A percentile compares a stretch with the other conserved stretches of the same genome.
phyloP scores from a whole-genome alignment of 2,113 vertebrate species.

The Anas platyrhynchos region DNA sequence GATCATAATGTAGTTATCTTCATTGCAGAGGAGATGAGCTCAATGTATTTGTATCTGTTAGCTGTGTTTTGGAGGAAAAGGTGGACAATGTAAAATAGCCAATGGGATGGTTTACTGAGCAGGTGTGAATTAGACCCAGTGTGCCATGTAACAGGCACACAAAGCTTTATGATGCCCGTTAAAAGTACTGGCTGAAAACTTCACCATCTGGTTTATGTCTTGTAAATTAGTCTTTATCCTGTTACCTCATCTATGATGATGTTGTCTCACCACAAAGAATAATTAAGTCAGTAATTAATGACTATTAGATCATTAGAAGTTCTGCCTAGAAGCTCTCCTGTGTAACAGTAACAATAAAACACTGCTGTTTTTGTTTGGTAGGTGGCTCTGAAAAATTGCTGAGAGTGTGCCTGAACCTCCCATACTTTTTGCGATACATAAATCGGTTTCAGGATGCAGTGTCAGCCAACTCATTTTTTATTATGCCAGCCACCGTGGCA shows the following conservation, averaged over 20 bases:
- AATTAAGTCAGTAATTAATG: not conserved
- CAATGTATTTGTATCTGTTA: not conserved
- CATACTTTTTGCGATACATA: slow-evolving; percentile 97
- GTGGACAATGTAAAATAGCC: not conserved
- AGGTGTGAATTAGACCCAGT: not conserved
- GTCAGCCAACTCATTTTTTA: slow-evolving; percentile 96
- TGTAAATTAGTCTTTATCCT: not conserved
- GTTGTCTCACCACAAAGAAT: not conserved
- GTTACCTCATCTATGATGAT: not conserved
- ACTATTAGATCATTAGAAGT: not conserved
- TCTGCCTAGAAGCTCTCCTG: not conserved
- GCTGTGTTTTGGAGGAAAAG: not conserved
- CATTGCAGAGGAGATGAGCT: not conserved
- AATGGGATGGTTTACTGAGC: not conserved
- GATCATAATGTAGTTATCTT: not conserved
- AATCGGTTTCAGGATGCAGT: slow-evolving; percentile 99
- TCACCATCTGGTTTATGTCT: not conserved
- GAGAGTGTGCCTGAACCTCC: slow-evolving; percentile 96
- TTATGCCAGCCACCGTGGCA: slow-evolving; percentile 97
- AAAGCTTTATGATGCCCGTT: not conserved
- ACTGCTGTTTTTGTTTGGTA: slow-evolving; percentile 18
- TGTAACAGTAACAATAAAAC: not conserved
- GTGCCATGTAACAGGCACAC: rapidly evolving
- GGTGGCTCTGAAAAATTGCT: slow-evolving; percentile 97
- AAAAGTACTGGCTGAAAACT: rapidly evolving